These are phyloP conservation scores for Coreoperca whiteheadi DNA, from an alignment of 2,113 vertebrate genomes.

Conservation along the genomic window DNA sequence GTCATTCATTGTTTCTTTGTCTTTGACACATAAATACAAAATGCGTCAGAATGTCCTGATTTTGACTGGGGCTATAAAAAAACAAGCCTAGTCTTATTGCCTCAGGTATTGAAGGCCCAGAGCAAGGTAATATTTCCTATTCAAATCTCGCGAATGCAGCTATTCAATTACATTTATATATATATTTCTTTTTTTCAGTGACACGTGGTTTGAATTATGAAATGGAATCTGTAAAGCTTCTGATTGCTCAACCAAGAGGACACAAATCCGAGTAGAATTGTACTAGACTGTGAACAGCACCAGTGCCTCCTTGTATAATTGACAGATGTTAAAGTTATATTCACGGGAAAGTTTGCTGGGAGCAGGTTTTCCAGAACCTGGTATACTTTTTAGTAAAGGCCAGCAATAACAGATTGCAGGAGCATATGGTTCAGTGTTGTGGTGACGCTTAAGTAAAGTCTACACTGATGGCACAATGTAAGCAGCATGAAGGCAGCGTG, in stretches of 20 bases:
- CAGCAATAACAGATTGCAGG: conserved; percentile 47
- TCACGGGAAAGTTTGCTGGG: conserved; percentile 5
- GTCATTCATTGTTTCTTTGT: not conserved
- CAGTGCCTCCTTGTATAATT: not conserved
- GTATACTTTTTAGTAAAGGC: not conserved
- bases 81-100: not conserved
- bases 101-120: not conserved
- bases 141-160: not conserved
- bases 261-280: not conserved
- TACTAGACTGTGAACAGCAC: not conserved
- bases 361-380: conserved; percentile 2
- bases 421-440: conserved; percentile 55
- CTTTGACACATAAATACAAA: not conserved
- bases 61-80: not conserved
- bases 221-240: not conserved
- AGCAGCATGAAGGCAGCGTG: conserved; percentile 35
- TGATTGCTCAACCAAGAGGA: not conserved
- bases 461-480: conserved; percentile 17
- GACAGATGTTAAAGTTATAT: not conserved
- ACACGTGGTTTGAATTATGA: not conserved
- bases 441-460: conserved; percentile 26
- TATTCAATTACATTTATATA: too few relatives aligned
- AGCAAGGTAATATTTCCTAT: not conserved
- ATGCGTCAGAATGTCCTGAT: not conserved
- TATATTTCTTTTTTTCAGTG: too few relatives aligned